These are phyloP conservation scores for Scrobipalpa atriplicella DNA, from an alignment of 2,888 invertebrate species.

Conservation along the genomic window DNA sequence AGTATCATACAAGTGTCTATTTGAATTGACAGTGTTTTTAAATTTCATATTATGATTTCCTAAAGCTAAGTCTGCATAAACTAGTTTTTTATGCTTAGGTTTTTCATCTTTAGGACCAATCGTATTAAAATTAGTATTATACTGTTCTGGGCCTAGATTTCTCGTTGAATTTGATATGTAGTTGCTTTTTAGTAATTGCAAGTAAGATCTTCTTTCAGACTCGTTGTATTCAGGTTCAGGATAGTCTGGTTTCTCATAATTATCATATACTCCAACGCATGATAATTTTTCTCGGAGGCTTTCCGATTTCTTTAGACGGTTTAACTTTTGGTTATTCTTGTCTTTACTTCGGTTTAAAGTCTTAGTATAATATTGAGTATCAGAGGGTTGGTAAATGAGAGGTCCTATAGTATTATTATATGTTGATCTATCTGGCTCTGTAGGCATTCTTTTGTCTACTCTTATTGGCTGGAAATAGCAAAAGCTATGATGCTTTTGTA, in stretches of 20 bases:
- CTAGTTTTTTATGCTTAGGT: constrained; percentile 78
- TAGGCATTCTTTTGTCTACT: constrained; percentile 80
- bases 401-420: constrained; percentile 77
- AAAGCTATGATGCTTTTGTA: constrained; percentile 86
- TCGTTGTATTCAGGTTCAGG: constrained; percentile 75
- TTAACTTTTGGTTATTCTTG: constrained; percentile 72
- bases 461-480: constrained; percentile 86
- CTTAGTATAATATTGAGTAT: constrained; percentile 74
- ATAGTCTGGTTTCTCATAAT: constrained; percentile 75
- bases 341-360: constrained; percentile 77
- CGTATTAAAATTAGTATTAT: constrained; percentile 63
- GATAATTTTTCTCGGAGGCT: constrained; percentile 77
- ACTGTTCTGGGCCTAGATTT: constrained; percentile 67
- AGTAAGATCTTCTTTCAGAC: constrained; percentile 71
- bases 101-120: constrained; percentile 71
- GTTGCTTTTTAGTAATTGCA: constrained; percentile 74
- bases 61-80: constrained; percentile 80
- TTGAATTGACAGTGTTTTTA: constrained; percentile 82
- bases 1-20: constrained; percentile 80
- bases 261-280: constrained; percentile 77
- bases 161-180: constrained; percentile 79
- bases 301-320: constrained; percentile 77
- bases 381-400: constrained; percentile 72
- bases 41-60: constrained; percentile 82
- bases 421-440: constrained; percentile 67